Percentiles rank a stretch among this genome's conserved stretches.
Evolutionary conservation across 2,797 vertebrate genomes (phyloP).

Genomic region (Erithacus rubecula): DNA sequence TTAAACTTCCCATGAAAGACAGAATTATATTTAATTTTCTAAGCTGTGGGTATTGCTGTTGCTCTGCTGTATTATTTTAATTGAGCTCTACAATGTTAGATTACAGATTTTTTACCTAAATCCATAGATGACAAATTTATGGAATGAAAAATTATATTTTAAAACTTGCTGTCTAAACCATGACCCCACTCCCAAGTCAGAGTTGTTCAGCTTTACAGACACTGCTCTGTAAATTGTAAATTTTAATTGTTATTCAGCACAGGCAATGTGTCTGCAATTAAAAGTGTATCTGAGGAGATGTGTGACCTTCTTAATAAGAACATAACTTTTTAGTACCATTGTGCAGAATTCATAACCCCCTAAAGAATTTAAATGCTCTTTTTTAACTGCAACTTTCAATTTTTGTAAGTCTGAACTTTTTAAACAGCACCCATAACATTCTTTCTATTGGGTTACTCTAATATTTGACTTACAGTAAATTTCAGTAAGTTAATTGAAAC

Average conservation of each 20-base stretch:
- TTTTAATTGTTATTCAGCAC: neutral
- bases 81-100: neutral
- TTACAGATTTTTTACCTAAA: neutral
- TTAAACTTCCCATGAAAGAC: neutral
- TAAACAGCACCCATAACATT: neutral
- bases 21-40: neutral
- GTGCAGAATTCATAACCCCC: neutral
- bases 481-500: neutral
- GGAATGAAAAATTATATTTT: neutral
- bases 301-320: neutral
- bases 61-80: neutral
- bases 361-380: neutral
- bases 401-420: neutral
- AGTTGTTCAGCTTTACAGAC: neutral
- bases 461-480: neutral
- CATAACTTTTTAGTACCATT: neutral
- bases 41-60: neutral
- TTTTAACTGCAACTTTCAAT: neutral
- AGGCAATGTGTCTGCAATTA: neutral
- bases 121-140: neutral
- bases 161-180: neutral
- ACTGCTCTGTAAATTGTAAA: no score
- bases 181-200: neutral
- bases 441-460: neutral
- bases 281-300: rapidly evolving